Percentiles rank a stretch among this genome's conserved stretches.
phyloP scores from a whole-genome alignment of 2,113 vertebrate genomes.

The Spermophilus dauricus region DNA sequence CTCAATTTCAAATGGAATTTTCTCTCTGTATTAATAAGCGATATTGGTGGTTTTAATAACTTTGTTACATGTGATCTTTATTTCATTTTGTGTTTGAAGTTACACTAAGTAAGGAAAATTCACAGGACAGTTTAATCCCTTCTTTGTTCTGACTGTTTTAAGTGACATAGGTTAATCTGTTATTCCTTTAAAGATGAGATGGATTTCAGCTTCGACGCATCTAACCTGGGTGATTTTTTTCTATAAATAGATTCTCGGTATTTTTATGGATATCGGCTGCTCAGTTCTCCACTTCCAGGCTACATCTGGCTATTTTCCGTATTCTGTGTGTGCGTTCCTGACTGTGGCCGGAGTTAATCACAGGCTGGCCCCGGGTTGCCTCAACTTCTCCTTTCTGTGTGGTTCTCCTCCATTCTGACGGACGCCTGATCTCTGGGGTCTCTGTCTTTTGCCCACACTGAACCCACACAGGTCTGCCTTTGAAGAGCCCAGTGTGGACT shows the following conservation, averaged over 20 bases:
- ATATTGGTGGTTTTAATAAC: background rate
- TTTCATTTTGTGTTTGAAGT: background rate
- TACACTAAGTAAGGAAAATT: background rate
- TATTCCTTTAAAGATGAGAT: background rate
- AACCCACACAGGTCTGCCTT: background rate
- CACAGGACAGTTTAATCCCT: background rate
- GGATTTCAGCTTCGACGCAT: background rate
- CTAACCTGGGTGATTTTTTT: background rate
- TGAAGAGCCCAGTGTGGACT: background rate
- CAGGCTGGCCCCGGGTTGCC: too few relatives aligned
- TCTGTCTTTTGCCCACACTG: background rate
- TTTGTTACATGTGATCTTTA: background rate
- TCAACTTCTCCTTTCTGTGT: background rate
- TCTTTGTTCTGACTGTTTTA: background rate
- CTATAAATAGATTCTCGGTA: background rate
- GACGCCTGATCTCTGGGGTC: background rate
- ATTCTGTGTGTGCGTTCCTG: background rate
- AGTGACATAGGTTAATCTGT: background rate
- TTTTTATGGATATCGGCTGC: background rate
- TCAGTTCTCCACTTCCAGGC: background rate
- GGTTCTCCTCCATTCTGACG: accelerated
- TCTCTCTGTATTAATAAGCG: background rate
- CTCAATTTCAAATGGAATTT: background rate
- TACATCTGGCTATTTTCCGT: background rate
- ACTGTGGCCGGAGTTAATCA: background rate